Evolutionary conservation across 2,797 vertebrate species (phyloP), one percentile per base, ranked within the genome.

Genomic region (Pygocentrus nattereri): DNA sequence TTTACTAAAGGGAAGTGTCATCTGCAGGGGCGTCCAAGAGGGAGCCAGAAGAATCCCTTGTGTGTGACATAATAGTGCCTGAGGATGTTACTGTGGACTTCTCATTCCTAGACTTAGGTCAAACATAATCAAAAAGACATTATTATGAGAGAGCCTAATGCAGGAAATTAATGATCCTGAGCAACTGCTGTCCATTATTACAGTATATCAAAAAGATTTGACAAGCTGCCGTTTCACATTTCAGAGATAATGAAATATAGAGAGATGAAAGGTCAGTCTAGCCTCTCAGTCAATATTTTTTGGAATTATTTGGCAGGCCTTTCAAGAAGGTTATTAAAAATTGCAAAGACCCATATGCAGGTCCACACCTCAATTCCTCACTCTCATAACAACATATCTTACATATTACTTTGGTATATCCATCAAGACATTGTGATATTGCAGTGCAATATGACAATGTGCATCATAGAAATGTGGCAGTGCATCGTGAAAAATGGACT

Each of bases 1-100:
- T 58, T 30, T 31, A 47, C 54, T 69, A 75, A 83, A 41, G 31
- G n/a, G 76, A 83, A 19, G 19, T 74, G 71, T 69, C 81, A 74
- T 61, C 18, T 56, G 68, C 52, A 30, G 18, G 47, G 13, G 19
- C 71, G 61, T 76, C 30, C 61, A 38, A 62, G 58, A 18, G 18
- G 1, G 34, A 75, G 30, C 25, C 50, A 78, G 47, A 73, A 38
- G 31, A 10, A n/a, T 65, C 41, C 18, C 76, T 25, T 19, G 19
- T 50, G 67, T 64, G 27, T 80, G 16, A n/a, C n/a, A 77, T n/a
- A 82, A 27, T 34, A 38, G 41, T 61, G 23, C 23, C 44, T 38
- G 68, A 73, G 30, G 19, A 52, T 41, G 5, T 27, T 30, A 52
- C 15, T 64, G 27, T 27, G 62, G 69, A 50, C 25, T 72, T 62